phyloP scores from a whole-genome alignment of 2,113 vertebrate species.

The Otus sunia region DNA sequence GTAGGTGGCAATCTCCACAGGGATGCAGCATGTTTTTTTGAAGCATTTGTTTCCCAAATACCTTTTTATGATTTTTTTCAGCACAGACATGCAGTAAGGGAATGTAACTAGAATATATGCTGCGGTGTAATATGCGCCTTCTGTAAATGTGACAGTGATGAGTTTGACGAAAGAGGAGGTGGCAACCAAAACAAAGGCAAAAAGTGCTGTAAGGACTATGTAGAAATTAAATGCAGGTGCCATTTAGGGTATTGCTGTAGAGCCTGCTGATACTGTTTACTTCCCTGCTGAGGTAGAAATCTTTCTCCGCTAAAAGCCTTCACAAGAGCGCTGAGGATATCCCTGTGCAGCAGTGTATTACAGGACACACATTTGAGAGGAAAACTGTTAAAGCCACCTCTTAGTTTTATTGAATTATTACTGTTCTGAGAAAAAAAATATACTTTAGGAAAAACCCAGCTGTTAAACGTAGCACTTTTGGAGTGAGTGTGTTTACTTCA shows the following conservation, averaged over 20 bases:
- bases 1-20: constrained; percentile 8
- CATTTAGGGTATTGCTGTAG: constrained; percentile 14
- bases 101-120: background rate
- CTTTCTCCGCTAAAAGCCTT: constrained; percentile 48
- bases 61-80: constrained; percentile 7
- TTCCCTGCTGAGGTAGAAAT: constrained; percentile 56
- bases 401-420: constrained; percentile 65
- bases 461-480: background rate
- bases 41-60: constrained; percentile 47
- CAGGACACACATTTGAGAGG: constrained; percentile 6
- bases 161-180: constrained; percentile 23
- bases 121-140: background rate
- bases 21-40: background rate
- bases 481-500: background rate
- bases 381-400: constrained; percentile 26
- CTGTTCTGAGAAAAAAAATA: constrained; percentile 1
- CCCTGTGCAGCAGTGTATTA: constrained; percentile 5
- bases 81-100: background rate
- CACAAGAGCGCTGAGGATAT: background rate
- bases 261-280: constrained; percentile 49
- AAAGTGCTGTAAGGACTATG: background rate
- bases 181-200: constrained; percentile 31
- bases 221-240: constrained; percentile 41
- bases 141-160: constrained; percentile 15
- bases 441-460: background rate